Base-by-base conservation (phyloP, 2,888 invertebrate genomes). In the Chrysolina oricalcia region DNA sequence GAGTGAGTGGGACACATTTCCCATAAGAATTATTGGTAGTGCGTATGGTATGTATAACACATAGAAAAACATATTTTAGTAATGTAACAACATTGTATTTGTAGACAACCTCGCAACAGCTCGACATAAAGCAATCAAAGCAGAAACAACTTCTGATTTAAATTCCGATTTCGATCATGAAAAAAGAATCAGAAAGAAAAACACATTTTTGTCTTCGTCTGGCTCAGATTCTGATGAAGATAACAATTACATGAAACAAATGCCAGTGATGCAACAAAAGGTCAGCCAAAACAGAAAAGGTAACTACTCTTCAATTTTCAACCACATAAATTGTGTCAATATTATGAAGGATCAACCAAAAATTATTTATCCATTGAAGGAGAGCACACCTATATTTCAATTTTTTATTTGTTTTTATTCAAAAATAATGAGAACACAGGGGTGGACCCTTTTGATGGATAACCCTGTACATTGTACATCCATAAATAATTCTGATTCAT, bases 11-110 rank as follows among this genome's bases (percentile, higher is more conserved):
- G 46, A 46, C 10, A 46, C 46, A 46, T 46, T 46, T 19, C 56
- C 19, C 19, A 17, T 56, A 11, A 56, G 19, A 56, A 17, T 56
- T 56, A 56, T 56, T 56, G 21, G 56, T 56, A 21, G 13, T 56
- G 19, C 56, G n/a, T 56, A 56, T 17, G 56, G 56, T 56, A 56
- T 56, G 56, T 56, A 56, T 56, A n/a, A n/a, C n/a, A n/a, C n/a
- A n/a, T n/a, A n/a, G n/a, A n/a, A n/a, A n/a, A n/a, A n/a, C n/a
- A n/a, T n/a, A n/a, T n/a, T n/a, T n/a, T n/a, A n/a, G n/a, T n/a
- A n/a, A n/a, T n/a, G n/a, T n/a, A n/a, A n/a, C n/a, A n/a, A 53
- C 53, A 53, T 17, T 17, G 53, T 13, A 53, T 53, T 53, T 53
- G 41, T n/a, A 53, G 53, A 53, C 53, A 53, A 53, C 53, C 15